phyloP scores from a whole-genome alignment of 2,888 invertebrate species.

The Limnephilus lunatus region DNA sequence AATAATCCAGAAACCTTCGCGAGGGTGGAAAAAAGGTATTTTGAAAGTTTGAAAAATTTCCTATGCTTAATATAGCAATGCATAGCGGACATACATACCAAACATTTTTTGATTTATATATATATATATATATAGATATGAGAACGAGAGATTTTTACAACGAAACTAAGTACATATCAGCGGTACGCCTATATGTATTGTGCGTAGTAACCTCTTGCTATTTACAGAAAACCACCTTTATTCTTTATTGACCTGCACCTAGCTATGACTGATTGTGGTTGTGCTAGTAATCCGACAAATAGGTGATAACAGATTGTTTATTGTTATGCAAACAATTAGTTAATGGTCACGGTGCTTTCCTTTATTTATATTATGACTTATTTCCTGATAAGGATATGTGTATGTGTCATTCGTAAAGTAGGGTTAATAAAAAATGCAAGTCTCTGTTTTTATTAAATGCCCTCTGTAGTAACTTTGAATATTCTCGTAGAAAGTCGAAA shows the following conservation, averaged over 20 bases:
- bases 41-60: too few species aligned
- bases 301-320: neutral
- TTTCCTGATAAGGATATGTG: neutral
- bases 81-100: too few species aligned
- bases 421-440: neutral
- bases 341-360: neutral
- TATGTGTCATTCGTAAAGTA: neutral
- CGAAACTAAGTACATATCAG: neutral
- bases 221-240: neutral
- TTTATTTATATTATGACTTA: neutral
- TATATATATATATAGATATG: too few species aligned
- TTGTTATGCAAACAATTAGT: neutral
- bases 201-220: neutral
- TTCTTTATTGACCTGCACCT: neutral
- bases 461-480: neutral
- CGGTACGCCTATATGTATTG: neutral
- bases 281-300: neutral
- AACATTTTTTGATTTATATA: too few species aligned
- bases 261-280: neutral
- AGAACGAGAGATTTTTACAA: too few species aligned
- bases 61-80: too few species aligned
- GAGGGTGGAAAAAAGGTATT: too few species aligned
- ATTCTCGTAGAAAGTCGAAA: too few species aligned
- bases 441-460: neutral
- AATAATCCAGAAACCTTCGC: too few species aligned